These are phyloP conservation scores for Rotaria macrura DNA, from an alignment of 2,888 invertebrate species.

Conservation along the genomic window DNA sequence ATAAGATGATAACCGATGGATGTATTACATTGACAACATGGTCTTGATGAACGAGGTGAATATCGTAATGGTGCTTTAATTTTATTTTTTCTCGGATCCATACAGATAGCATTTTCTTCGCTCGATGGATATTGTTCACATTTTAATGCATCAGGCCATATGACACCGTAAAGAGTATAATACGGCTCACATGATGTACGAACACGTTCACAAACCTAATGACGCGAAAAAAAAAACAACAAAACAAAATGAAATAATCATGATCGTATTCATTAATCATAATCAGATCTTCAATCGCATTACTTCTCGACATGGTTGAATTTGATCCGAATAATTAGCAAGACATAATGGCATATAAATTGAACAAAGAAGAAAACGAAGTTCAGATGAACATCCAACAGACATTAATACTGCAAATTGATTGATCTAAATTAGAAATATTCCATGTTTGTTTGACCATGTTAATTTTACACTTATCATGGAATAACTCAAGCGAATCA, in stretches of 20 bases:
- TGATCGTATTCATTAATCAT: not conserved
- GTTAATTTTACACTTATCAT: no score
- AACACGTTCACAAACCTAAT: conserved; percentile 74
- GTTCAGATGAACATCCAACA: conserved; percentile 85
- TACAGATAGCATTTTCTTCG: conserved; percentile 70
- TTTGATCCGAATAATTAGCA: conserved; percentile 62
- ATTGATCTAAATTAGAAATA: conserved; percentile 52
- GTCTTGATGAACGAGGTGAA: conserved; percentile 34
- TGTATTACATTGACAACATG: conserved; percentile 3
- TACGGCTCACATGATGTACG: conserved; percentile 81
- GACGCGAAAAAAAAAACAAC: no score
- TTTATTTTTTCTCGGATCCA: conserved; percentile 67
- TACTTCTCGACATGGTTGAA: conserved; percentile 69
- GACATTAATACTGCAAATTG: conserved; percentile 97
- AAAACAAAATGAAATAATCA: no score
- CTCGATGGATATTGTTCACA: conserved; percentile 76
- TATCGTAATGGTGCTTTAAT: conserved; percentile 43
- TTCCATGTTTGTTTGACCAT: no score
- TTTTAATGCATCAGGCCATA: conserved; percentile 93
- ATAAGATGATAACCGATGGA: not conserved
- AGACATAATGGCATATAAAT: conserved; percentile 96
- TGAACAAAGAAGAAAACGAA: conserved; percentile 92
- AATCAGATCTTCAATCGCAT: not conserved
- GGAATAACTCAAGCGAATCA: no score
- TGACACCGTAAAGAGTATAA: conserved; percentile 76